Percentiles rank a stretch among this genome's conserved stretches.
These are phyloP conservation scores for Hecatera dysodea DNA, from an alignment of 2,888 invertebrate genomes.

Conservation along the genomic window DNA sequence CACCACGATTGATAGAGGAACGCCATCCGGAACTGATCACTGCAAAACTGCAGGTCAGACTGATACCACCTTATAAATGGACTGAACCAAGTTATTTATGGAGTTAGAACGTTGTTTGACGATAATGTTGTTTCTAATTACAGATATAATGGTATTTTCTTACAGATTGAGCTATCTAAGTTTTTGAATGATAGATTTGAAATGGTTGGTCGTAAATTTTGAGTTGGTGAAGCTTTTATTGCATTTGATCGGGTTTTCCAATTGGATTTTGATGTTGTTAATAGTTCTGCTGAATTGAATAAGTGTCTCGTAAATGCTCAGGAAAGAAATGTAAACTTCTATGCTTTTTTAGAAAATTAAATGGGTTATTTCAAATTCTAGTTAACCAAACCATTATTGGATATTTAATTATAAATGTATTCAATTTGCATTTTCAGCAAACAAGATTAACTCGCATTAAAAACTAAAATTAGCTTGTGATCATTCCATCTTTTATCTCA, in stretches of 20 bases:
- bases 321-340: background rate
- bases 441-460: conserved; percentile 1
- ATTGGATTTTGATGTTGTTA: conserved; percentile 4
- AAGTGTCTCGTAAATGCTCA: background rate
- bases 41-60: conserved; percentile 50
- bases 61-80: conserved; percentile 66
- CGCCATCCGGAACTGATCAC: conserved; percentile 63
- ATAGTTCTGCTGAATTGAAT: background rate
- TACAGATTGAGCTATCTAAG: conserved; percentile 22
- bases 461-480: conserved; percentile 22
- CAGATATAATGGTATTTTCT: conserved; percentile 31
- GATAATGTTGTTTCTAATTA: conserved; percentile 56
- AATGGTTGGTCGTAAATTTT: conserved; percentile 27
- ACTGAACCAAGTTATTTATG: conserved; percentile 68
- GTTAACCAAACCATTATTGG: conserved; percentile 1
- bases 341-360: background rate
- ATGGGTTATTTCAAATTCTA: background rate
- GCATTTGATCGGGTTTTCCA: background rate
- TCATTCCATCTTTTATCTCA: conserved; percentile 15
- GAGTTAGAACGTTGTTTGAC: conserved; percentile 14
- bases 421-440: conserved; percentile 1
- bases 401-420: background rate
- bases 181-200: conserved; percentile 27
- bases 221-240: conserved; percentile 22
- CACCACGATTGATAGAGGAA: conserved; percentile 70